Conservation (phyloP, 2,888 invertebrate species). For the Isoperla grammatica region DNA sequence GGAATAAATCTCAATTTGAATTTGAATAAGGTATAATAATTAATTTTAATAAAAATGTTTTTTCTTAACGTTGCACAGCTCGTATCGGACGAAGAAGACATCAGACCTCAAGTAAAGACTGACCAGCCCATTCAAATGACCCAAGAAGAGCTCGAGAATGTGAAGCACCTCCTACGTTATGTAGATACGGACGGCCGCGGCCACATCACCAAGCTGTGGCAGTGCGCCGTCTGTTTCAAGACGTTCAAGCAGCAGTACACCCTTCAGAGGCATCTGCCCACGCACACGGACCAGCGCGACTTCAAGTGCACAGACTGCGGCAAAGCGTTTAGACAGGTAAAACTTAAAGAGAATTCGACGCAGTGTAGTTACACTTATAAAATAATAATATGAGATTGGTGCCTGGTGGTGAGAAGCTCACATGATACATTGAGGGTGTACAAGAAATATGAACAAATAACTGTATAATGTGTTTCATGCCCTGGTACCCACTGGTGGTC, state of each 20-base stretch:
- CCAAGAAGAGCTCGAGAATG: background rate
- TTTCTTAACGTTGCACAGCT: too few species aligned
- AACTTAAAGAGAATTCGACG: too few species aligned
- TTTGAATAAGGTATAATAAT: too few species aligned
- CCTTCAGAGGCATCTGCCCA: slow-evolving; percentile 67
- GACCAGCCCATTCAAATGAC: too few species aligned
- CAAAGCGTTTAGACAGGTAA: slow-evolving; percentile 46
- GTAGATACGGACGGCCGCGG: slow-evolving; percentile 9
- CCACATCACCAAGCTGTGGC: slow-evolving; percentile 13
- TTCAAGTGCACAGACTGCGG: slow-evolving; percentile 67
- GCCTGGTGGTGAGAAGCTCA: too few species aligned
- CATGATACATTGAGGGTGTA: background rate
- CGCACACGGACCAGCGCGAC: slow-evolving; percentile 71
- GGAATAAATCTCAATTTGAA: too few species aligned
- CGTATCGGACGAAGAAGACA: too few species aligned
- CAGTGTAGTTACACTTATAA: too few species aligned
- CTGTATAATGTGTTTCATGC: background rate
- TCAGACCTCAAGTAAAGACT: too few species aligned
- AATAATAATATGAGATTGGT: too few species aligned
- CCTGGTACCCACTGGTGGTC: too few species aligned
- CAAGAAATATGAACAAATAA: background rate
- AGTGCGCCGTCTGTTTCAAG: slow-evolving; percentile 18
- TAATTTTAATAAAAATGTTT: too few species aligned
- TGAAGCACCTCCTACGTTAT: background rate
- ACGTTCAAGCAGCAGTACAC: slow-evolving; percentile 59